phyloP scores from a whole-genome alignment of 2,888 invertebrate species.

The Uloborus plumipes region DNA sequence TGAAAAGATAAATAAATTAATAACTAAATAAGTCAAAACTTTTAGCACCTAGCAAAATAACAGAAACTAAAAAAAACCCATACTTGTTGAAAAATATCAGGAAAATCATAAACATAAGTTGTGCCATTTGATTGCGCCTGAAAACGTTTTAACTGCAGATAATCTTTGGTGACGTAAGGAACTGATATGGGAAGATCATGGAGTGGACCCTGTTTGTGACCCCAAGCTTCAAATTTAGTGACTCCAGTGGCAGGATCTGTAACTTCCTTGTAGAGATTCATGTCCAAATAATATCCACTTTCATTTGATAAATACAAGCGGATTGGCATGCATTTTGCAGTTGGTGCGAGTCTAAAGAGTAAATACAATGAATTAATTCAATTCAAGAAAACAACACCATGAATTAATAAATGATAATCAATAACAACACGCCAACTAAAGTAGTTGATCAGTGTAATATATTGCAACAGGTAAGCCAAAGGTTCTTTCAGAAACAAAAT shows the following conservation, averaged over 20 bases:
- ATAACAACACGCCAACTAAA: no score
- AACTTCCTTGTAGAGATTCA: constrained; percentile 92
- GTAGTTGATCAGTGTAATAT: no score
- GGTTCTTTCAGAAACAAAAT: no score
- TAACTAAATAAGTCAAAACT: not conserved
- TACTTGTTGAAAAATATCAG: constrained; percentile 97
- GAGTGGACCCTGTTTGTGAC: constrained; percentile 88
- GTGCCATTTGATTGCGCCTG: constrained; percentile 92
- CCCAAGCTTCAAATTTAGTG: constrained; percentile 93
- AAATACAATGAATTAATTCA: not conserved
- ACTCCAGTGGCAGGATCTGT: constrained; percentile 86
- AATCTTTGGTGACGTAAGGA: constrained; percentile 97
- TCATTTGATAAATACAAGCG: constrained; percentile 95
- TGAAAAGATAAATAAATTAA: constrained; percentile 63
- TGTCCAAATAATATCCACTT: constrained; percentile 95
- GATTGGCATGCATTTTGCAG: constrained; percentile 77
- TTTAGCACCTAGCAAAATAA: not conserved
- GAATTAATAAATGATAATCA: no score
- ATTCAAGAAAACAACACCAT: no score
- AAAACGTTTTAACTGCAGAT: constrained; percentile 94
- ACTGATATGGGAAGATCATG: constrained; percentile 94
- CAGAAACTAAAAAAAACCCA: constrained; percentile 73
- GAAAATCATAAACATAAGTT: constrained; percentile 96
- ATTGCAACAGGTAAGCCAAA: no score
- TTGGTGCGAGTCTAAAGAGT: constrained; percentile 75